Evolutionary conservation across 1,140 invertebrate species (phyloP).

Genomic region (Eciton burchellii): DNA sequence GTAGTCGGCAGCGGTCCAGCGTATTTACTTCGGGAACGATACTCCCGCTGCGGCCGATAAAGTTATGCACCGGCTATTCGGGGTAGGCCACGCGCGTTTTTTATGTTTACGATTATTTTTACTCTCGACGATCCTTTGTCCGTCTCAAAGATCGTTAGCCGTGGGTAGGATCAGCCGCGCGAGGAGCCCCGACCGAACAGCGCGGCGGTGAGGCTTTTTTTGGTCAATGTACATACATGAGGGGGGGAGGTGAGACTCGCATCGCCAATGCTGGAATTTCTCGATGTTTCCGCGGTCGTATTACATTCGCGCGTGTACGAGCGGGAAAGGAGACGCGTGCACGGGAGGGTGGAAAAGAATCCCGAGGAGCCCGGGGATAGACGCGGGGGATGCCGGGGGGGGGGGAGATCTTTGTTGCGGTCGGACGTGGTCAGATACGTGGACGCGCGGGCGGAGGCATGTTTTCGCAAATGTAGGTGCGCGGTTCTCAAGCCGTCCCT

Average conservation of each 20-base stretch:
- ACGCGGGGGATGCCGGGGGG: conserved; percentile 10
- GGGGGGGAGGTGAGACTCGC: conserved; percentile 28
- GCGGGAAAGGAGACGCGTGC: neutral
- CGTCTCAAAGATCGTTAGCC: conserved; percentile 50
- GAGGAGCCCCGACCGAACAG: conserved; percentile 8
- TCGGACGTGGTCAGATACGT: conserved; percentile 77
- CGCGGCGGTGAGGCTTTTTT: conserved; percentile 40
- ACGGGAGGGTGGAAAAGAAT: conserved; percentile 50
- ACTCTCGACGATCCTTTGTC: conserved; percentile 43
- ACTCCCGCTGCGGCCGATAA: conserved; percentile 20
- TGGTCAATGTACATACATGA: neutral
- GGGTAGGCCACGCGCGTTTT: conserved; percentile 7
- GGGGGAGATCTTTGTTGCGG: conserved; percentile 79
- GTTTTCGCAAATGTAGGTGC: conserved; percentile 83
- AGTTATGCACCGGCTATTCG: conserved; percentile 23
- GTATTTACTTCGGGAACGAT: conserved; percentile 31
- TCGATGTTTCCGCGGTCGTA: conserved; percentile 32
- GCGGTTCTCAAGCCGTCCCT: conserved; percentile 83
- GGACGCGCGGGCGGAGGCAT: conserved; percentile 68
- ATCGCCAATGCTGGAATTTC: conserved; percentile 71
- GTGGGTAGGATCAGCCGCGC: neutral
- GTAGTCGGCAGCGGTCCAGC: neutral
- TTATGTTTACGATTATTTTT: conserved; percentile 58
- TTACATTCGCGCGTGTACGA: conserved; percentile 52
- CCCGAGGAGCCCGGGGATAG: conserved; percentile 38